These are phyloP conservation scores for Leptinotarsa haldemani DNA, from an alignment of 2,888 invertebrate species.

Conservation along the genomic window DNA sequence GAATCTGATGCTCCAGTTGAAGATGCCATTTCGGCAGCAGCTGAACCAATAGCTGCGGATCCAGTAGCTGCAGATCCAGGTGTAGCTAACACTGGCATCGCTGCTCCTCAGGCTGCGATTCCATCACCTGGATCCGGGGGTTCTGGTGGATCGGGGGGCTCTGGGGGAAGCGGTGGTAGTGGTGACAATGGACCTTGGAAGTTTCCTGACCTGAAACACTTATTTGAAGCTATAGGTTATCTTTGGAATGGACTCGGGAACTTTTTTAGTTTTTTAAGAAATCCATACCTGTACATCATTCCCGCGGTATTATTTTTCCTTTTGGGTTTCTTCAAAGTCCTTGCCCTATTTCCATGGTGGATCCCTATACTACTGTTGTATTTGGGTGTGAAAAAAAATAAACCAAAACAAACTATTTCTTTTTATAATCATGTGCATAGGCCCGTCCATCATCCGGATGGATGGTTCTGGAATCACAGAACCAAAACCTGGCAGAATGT, in stretches of 20 bases:
- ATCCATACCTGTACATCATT: slow-evolving; percentile 70
- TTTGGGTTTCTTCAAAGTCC: slow-evolving; percentile 72
- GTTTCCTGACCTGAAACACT: slow-evolving; percentile 59
- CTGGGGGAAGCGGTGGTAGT: slow-evolving; percentile 48
- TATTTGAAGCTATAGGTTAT: slow-evolving; percentile 55
- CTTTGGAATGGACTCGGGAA: slow-evolving; percentile 50
- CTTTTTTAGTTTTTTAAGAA: slow-evolving; percentile 53
- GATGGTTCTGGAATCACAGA: slow-evolving; percentile 72
- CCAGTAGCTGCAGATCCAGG: slow-evolving; percentile 43
- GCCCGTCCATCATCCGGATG: slow-evolving; percentile 66
- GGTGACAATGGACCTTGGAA: slow-evolving; percentile 50
- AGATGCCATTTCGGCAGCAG: slow-evolving; percentile 54
- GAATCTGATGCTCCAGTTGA: slow-evolving; percentile 42
- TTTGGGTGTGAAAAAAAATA: slow-evolving; percentile 52
- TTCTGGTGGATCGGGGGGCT: slow-evolving; percentile 42
- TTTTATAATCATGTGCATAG: slow-evolving; percentile 61
- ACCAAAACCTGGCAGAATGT: slow-evolving; percentile 70
- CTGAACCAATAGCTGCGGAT: slow-evolving; percentile 64
- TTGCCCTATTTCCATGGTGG: slow-evolving; percentile 75
- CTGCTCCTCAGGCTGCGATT: slow-evolving; percentile 41
- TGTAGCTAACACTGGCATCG: slow-evolving; percentile 37
- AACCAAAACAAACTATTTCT: slow-evolving; percentile 53
- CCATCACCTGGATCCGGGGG: slow-evolving; percentile 42
- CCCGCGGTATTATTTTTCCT: slow-evolving; percentile 74
- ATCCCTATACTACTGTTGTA: slow-evolving; percentile 67